These are phyloP conservation scores for zebrafish (Danio rerio) DNA, from an alignment of 2,113 vertebrate genomes.

Conservation along the genomic window GRCz12tu NC_133178.1:11031501-11032000, in stretches of 20 bases:
- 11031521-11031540: slow-evolving; percentile 6
- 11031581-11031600: slow-evolving; percentile 2
- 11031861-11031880: slow-evolving; percentile 67
- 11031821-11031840: slow-evolving; percentile 52
- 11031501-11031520: not conserved
- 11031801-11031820: slow-evolving; percentile 61
- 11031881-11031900: slow-evolving; percentile 58
- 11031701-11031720: not conserved
- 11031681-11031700: slow-evolving; percentile 4
- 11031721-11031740: not conserved
- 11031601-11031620: slow-evolving; percentile 27
- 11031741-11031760: not conserved
- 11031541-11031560: not conserved
- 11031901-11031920: slow-evolving; percentile 59
- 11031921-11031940: slow-evolving; percentile 50
- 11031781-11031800: slow-evolving; percentile 42
- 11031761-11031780: slow-evolving; percentile 5
- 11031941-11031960: slow-evolving; percentile 66
- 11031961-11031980: slow-evolving; percentile 76
- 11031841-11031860: slow-evolving; percentile 70
- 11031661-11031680: not conserved
- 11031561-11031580: slow-evolving; percentile 19
- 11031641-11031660: not conserved
- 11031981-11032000: slow-evolving; percentile 74
- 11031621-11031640: slow-evolving; percentile 42